Percentiles rank a stretch among this genome's conserved stretches.
phyloP scores from a whole-genome alignment of 2,797 vertebrate genomes.

The Distichodus sexfasciatus region DNA sequence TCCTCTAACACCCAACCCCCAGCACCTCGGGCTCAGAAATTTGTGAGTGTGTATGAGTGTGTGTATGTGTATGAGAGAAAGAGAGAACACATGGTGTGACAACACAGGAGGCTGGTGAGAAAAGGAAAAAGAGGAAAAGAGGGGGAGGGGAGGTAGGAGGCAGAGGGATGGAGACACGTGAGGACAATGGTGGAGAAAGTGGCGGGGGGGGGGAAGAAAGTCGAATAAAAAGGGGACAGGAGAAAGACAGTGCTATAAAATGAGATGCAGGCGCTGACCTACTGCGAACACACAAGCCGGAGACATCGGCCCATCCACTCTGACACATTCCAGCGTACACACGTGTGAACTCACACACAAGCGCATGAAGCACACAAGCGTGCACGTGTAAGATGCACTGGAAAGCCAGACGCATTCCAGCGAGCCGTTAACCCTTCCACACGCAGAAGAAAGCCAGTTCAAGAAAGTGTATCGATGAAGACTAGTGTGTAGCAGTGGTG shows the following conservation, averaged over 20 bases:
- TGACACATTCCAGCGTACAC: conserved; percentile 25
- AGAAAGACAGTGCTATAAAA: neutral
- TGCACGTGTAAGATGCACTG: neutral
- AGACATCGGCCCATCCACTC: conserved; percentile 26
- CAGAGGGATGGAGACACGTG: conserved; percentile 47
- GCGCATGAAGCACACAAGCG: neutral
- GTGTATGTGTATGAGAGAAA: conserved; percentile 13
- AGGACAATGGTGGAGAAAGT: conserved; percentile 49
- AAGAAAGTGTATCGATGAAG: conserved; percentile 1
- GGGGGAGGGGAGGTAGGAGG: conserved; percentile 47
- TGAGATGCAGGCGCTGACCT: neutral
- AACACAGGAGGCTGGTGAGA: conserved; percentile 34
- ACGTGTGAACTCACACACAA: neutral
- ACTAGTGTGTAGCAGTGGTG: neutral
- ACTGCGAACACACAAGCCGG: neutral
- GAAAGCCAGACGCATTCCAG: conserved; percentile 24
- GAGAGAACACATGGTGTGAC: conserved; percentile 29
- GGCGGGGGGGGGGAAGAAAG: conserved; percentile 43
- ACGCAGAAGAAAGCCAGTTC: conserved; percentile 2
- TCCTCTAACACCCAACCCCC: conserved; percentile 48
- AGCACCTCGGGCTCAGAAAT: conserved; percentile 63
- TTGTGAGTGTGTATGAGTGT: conserved; percentile 33
- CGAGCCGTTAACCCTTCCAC: conserved; percentile 40
- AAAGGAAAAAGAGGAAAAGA: conserved; percentile 36
- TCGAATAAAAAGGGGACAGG: conserved; percentile 17